Evolutionary conservation across 2,113 vertebrate species (phyloP).

Genomic region (Neodontobutis hainanensis): DNA sequence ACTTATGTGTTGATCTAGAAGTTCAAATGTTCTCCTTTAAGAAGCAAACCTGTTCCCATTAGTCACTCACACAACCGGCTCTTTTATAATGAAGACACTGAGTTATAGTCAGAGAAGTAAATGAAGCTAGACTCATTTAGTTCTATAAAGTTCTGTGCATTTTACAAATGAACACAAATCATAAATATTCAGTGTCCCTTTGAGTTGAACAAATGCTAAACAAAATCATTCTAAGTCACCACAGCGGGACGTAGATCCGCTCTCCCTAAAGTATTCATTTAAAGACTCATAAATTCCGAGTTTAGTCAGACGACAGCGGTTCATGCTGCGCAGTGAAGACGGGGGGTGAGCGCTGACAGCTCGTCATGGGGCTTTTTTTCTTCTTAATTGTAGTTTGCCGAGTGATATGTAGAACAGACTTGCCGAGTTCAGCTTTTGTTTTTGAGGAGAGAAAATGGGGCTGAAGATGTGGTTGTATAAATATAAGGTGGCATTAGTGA

Average conservation of each 20-base stretch:
- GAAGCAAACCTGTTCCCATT: no score
- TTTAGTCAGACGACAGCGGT: constrained; percentile 59
- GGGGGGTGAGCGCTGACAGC: constrained; percentile 42
- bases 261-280: constrained; percentile 60
- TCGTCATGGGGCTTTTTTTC: constrained; percentile 39
- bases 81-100: neutral
- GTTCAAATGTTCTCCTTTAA: no score
- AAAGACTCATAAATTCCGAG: constrained; percentile 59
- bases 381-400: constrained; percentile 54
- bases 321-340: constrained; percentile 54
- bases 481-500: constrained; percentile 17
- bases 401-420: constrained; percentile 37
- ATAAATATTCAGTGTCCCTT: constrained; percentile 62
- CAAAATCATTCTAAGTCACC: constrained; percentile 58
- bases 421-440: constrained; percentile 13
- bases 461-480: constrained; percentile 1
- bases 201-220: constrained; percentile 51
- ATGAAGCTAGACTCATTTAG: neutral
- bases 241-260: constrained; percentile 59
- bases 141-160: constrained; percentile 19
- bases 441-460: neutral
- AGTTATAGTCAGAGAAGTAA: neutral
- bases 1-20: no score
- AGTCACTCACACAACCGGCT: neutral
- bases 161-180: constrained; percentile 32